These are phyloP conservation scores for Resseliella maxima DNA, from an alignment of 2,888 invertebrate species.

Conservation along the genomic window DNA sequence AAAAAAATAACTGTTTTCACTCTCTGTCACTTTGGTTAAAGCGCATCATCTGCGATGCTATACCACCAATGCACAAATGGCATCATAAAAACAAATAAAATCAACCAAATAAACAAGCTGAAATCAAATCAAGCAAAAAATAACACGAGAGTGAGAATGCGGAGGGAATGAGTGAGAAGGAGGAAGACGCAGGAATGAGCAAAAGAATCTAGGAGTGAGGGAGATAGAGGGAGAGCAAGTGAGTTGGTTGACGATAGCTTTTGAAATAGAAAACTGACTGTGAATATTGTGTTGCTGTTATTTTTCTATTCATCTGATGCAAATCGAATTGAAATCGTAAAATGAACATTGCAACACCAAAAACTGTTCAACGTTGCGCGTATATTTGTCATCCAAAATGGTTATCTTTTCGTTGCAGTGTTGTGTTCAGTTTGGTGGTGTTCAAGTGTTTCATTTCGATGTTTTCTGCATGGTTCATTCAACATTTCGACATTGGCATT, in stretches of 20 bases:
- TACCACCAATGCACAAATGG: conserved; percentile 31
- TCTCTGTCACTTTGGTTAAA: background rate
- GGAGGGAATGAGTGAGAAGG: too few species aligned
- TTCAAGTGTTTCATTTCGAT: too few species aligned
- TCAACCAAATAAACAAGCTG: background rate
- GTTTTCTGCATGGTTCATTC: background rate
- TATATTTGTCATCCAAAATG: conserved; percentile 31
- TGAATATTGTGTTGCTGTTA: background rate
- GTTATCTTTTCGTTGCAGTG: background rate
- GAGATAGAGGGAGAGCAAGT: too few species aligned
- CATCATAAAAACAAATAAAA: conserved; percentile 33
- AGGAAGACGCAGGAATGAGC: too few species aligned
- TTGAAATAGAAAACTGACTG: background rate
- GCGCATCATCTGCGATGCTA: background rate
- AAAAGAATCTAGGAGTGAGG: too few species aligned
- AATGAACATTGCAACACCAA: conserved; percentile 28
- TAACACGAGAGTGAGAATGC: too few species aligned
- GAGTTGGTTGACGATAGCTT: too few species aligned
- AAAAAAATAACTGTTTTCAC: conserved; percentile 23
- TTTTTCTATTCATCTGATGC: conserved; percentile 30
- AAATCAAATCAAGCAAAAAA: background rate
- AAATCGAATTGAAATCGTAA: conserved; percentile 37
- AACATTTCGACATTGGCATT: background rate
- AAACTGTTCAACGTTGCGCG: background rate
- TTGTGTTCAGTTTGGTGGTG: background rate